A percentile compares a stretch with the other conserved stretches of the same genome.
Conservation (phyloP, 2,113 vertebrate genomes). For the Forbesichthys papilliferus region DNA sequence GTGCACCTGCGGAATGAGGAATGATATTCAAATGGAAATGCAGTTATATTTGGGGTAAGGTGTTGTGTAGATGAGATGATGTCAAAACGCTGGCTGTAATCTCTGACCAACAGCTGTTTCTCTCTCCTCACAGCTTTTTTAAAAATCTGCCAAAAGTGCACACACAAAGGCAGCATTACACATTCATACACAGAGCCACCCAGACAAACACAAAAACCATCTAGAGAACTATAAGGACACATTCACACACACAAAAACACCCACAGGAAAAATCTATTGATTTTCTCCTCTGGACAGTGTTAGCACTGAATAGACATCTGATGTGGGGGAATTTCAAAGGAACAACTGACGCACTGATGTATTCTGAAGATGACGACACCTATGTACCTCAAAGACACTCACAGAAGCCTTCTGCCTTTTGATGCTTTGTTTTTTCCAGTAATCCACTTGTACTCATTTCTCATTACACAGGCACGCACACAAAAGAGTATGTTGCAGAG, state of each 20-base stretch:
- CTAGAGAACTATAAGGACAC: neutral
- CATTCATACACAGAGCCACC: slow-evolving; percentile 5
- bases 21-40: neutral
- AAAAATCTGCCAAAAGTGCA: slow-evolving; percentile 19
- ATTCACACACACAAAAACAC: slow-evolving; percentile 9
- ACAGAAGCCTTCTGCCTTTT: neutral
- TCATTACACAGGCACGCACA: no score
- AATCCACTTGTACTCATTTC: no score
- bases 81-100: slow-evolving; percentile 57
- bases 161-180: slow-evolving; percentile 3
- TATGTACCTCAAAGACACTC: slow-evolving; percentile 21
- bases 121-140: slow-evolving; percentile 39
- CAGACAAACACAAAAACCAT: slow-evolving; percentile 6
- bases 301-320: slow-evolving; percentile 12
- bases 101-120: slow-evolving; percentile 63
- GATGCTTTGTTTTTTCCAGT: no score
- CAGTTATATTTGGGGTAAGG: slow-evolving; percentile 4
- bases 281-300: slow-evolving; percentile 10
- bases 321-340: slow-evolving; percentile 18
- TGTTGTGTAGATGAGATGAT: slow-evolving; percentile 42
- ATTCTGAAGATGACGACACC: slow-evolving; percentile 15
- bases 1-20: neutral
- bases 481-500: no score
- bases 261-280: slow-evolving; percentile 8
- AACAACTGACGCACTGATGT: neutral